A percentile compares a stretch with the other conserved stretches of the same genome.
These are phyloP conservation scores for Hippocampus zosterae DNA, from an alignment of 2,113 vertebrate genomes.

Conservation along the genomic window DNA sequence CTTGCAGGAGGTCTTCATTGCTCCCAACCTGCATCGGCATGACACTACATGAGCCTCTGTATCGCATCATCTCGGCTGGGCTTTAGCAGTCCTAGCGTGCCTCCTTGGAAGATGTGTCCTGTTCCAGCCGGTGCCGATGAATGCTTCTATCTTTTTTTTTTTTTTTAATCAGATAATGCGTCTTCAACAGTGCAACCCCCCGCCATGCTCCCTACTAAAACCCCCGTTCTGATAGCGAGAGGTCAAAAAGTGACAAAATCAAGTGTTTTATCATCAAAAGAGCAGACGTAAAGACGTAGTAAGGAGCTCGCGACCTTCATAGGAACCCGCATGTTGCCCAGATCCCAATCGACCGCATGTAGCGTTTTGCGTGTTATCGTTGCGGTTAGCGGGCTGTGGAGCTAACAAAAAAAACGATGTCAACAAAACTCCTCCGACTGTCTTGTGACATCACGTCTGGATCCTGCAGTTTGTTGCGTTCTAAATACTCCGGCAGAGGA, in stretches of 20 bases:
- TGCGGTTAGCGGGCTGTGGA: slow-evolving; percentile 43
- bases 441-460: slow-evolving; percentile 2
- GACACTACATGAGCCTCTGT: slow-evolving; percentile 36
- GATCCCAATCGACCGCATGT: slow-evolving; percentile 39
- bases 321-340: slow-evolving; percentile 28
- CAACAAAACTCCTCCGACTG: slow-evolving; percentile 36
- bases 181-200: slow-evolving; percentile 12
- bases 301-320: slow-evolving; percentile 1
- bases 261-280: slow-evolving; percentile 12
- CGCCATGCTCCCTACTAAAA: background rate
- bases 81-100: slow-evolving; percentile 63
- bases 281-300: slow-evolving; percentile 11
- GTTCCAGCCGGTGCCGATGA: slow-evolving; percentile 64
- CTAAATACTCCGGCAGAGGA: background rate
- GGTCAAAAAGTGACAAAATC: slow-evolving; percentile 28
- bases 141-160: slow-evolving; percentile 53
- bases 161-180: slow-evolving; percentile 23
- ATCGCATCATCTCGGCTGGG: slow-evolving; percentile 52
- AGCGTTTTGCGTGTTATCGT: slow-evolving; percentile 40
- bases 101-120: slow-evolving; percentile 59
- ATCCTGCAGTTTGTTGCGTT: background rate
- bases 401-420: slow-evolving; percentile 56
- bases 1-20: background rate
- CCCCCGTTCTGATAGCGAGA: background rate
- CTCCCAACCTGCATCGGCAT: slow-evolving; percentile 56